Conservation (phyloP, 2,113 vertebrate genomes). For the Neomonachus schauinslandi region DNA sequence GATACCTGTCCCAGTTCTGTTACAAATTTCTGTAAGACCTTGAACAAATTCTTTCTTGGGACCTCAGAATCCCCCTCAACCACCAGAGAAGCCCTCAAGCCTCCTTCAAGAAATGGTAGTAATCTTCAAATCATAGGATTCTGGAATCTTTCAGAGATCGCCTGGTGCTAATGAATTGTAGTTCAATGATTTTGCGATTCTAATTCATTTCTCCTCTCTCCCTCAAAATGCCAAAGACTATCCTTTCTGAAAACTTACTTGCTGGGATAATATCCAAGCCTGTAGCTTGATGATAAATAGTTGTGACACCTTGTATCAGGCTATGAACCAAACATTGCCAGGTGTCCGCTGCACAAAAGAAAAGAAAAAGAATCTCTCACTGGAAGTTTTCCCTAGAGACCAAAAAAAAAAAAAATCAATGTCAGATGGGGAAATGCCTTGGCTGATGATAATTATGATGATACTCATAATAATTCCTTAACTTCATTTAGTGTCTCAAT, state of each 20-base stretch:
- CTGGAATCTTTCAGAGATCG: background rate
- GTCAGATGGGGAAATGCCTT: conserved; percentile 65
- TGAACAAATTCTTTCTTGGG: background rate
- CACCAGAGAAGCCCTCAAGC: background rate
- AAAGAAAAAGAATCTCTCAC: conserved; percentile 47
- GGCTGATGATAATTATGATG: conserved; percentile 66
- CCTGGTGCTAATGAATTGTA: background rate
- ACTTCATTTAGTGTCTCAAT: conserved; percentile 67
- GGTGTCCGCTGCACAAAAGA: conserved; percentile 35
- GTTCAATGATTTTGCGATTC: conserved; percentile 16
- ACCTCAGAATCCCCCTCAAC: background rate
- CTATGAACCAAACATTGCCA: conserved; percentile 58
- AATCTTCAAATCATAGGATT: background rate
- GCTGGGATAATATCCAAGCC: conserved; percentile 42
- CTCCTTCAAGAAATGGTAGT: background rate
- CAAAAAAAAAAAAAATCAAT: conserved; percentile 55
- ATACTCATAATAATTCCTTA: conserved; percentile 64
- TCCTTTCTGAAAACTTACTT: conserved; percentile 42
- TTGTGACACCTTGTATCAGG: conserved; percentile 58
- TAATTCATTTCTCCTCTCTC: conserved; percentile 24
- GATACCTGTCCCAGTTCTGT: background rate
- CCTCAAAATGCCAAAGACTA: conserved; percentile 10
- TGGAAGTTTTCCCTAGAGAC: conserved; percentile 46
- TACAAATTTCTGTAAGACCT: background rate
- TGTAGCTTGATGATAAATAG: conserved; percentile 63